A percentile compares a stretch with the other conserved stretches of the same genome.
phyloP scores from a whole-genome alignment of 2,888 invertebrate species.

The Diaphora mendica region DNA sequence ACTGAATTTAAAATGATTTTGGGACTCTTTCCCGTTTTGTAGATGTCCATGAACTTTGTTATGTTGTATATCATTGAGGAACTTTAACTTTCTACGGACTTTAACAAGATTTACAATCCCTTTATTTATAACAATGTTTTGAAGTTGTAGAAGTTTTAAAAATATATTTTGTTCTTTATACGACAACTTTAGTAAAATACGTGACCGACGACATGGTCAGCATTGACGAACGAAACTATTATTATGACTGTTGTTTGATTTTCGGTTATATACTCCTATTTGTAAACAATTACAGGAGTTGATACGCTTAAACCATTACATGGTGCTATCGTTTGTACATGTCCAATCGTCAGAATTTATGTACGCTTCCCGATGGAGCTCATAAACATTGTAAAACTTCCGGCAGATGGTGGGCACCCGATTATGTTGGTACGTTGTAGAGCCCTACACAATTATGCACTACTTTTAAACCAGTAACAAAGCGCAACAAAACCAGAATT shows the following conservation, averaged over 20 bases:
- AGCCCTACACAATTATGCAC: conserved; percentile 41
- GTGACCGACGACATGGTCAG: not conserved
- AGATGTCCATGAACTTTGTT: conserved; percentile 69
- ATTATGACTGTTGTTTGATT: conserved; percentile 10
- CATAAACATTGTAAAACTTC: conserved; percentile 85
- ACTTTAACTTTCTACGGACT: conserved; percentile 60
- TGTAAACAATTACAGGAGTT: conserved; percentile 65
- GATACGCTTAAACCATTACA: conserved; percentile 70
- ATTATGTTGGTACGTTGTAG: conserved; percentile 67
- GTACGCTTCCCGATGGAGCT: conserved; percentile 80
- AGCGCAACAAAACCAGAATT: no score
- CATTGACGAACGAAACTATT: not conserved
- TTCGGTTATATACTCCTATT: conserved; percentile 26
- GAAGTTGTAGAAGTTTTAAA: conserved; percentile 25
- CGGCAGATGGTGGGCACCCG: conserved; percentile 80
- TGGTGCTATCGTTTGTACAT: conserved; percentile 70
- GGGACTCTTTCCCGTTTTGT: conserved; percentile 69
- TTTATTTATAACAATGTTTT: conserved; percentile 45
- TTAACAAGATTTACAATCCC: conserved; percentile 59
- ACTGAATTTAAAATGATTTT: conserved; percentile 82
- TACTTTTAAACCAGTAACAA: no score
- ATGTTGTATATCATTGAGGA: conserved; percentile 68
- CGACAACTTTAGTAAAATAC: conserved; percentile 2
- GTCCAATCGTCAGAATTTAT: conserved; percentile 80
- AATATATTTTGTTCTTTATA: conserved; percentile 9